phyloP scores from a whole-genome alignment of 2,797 vertebrate species.

The Peromyscus aztecus region DNA sequence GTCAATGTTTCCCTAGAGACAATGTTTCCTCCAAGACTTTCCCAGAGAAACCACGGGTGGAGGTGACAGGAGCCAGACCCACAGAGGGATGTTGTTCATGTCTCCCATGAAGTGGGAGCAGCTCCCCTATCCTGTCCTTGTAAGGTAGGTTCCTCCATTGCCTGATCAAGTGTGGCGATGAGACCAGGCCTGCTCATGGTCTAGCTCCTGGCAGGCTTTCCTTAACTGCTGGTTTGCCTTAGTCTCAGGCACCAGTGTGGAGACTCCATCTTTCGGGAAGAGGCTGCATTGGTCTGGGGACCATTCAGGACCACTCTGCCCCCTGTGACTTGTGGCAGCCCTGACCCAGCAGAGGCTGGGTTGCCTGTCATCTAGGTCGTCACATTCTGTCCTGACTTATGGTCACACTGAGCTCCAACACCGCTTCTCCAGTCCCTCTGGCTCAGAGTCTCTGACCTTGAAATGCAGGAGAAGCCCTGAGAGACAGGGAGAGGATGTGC shows the following conservation, averaged over 20 bases:
- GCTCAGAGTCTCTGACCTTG: neutral
- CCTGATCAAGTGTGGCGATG: accelerated
- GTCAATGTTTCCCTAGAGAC: neutral
- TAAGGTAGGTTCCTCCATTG: no score
- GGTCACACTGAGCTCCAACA: accelerated
- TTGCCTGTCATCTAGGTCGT: neutral
- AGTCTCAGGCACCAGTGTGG: no score
- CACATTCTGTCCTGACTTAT: accelerated
- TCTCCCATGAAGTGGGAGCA: neutral
- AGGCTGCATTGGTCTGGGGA: neutral
- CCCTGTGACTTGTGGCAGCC: neutral
- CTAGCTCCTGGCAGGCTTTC: neutral
- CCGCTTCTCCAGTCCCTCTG: accelerated
- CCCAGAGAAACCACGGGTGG: constrained; percentile 50
- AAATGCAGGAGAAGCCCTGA: neutral
- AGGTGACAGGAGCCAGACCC: neutral
- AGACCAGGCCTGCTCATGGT: accelerated
- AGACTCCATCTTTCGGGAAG: neutral
- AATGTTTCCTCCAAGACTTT: constrained; percentile 75
- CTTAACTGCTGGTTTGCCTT: neutral
- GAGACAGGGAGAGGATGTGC: neutral
- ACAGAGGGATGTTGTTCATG: accelerated
- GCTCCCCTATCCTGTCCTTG: neutral
- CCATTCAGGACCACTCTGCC: neutral
- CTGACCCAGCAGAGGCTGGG: neutral